Evolutionary conservation across 2,888 invertebrate species (phyloP).

Genomic region (Oscheius onirici): DNA sequence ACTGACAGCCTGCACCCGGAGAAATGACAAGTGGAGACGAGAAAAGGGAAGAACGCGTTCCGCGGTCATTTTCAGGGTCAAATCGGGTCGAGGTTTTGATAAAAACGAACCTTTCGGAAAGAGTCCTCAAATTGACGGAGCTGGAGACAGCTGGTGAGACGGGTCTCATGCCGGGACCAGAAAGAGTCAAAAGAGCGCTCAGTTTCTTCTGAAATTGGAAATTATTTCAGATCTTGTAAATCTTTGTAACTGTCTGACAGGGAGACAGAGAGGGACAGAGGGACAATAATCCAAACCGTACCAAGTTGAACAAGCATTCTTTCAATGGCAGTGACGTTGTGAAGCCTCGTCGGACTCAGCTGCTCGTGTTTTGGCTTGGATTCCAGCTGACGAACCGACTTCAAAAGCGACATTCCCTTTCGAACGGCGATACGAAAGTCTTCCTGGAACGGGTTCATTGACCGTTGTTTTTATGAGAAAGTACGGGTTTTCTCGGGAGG

Average conservation of each 20-base stretch:
- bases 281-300: too few relatives aligned
- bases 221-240: not conserved
- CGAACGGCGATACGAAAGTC: slow-evolving; percentile 87
- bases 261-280: too few relatives aligned
- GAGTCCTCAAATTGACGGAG: slow-evolving; percentile 92
- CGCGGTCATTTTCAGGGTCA: not conserved
- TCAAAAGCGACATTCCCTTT: slow-evolving; percentile 87
- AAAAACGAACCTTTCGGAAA: slow-evolving; percentile 80
- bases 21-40: not conserved
- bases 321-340: slow-evolving; percentile 89
- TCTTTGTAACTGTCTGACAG: too few relatives aligned
- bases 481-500: not conserved
- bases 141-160: slow-evolving; percentile 87
- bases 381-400: slow-evolving; percentile 74
- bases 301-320: slow-evolving; percentile 77
- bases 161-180: slow-evolving; percentile 90
- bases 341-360: slow-evolving; percentile 72
- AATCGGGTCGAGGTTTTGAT: not conserved
- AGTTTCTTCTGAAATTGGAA: slow-evolving; percentile 75
- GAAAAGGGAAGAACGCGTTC: not conserved
- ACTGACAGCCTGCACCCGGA: not conserved
- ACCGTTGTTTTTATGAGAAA: not conserved
- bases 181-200: slow-evolving; percentile 91
- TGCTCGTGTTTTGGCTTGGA: slow-evolving; percentile 65
- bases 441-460: slow-evolving; percentile 75